A percentile compares a stretch with the other conserved stretches of the same genome.
Conservation (phyloP, 2,113 vertebrate genomes). For the Mionectes macconnelli region DNA sequence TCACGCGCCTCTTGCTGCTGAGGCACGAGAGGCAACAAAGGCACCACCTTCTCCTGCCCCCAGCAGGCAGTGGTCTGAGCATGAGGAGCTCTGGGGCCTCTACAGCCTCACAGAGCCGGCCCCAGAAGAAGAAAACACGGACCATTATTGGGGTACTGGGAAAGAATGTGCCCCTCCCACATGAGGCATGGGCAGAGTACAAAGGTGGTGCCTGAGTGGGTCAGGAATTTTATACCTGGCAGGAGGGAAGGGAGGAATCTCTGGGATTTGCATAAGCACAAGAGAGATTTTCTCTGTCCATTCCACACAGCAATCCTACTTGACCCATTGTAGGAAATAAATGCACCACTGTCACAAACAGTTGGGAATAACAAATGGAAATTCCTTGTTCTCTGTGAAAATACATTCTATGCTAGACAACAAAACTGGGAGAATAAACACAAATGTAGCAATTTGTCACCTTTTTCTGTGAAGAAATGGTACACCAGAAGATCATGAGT, state of each 20-base stretch:
- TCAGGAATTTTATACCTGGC: background rate
- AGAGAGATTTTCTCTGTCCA: background rate
- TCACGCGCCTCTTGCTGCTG: background rate
- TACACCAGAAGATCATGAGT: background rate
- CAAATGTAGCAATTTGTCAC: background rate
- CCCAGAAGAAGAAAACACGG: background rate
- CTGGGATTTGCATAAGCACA: background rate
- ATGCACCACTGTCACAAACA: background rate
- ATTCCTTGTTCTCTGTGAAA: background rate
- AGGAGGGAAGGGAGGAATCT: background rate
- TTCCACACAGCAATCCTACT: background rate
- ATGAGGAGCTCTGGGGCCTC: background rate
- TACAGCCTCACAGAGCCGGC: background rate
- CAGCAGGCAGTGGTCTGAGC: background rate
- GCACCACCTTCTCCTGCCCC: background rate
- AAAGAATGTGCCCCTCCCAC: rapidly evolving
- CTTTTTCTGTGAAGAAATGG: background rate
- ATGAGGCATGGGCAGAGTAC: background rate
- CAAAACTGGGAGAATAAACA: background rate
- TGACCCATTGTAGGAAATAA: background rate
- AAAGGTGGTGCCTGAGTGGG: background rate
- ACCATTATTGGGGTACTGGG: background rate
- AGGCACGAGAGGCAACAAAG: background rate
- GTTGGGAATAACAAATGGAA: background rate
- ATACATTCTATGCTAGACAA: background rate